Percentiles rank a stretch among this genome's conserved stretches.
These are phyloP conservation scores for Ailurus styani DNA, from an alignment of 2,113 vertebrate species.

Conservation along the genomic window DNA sequence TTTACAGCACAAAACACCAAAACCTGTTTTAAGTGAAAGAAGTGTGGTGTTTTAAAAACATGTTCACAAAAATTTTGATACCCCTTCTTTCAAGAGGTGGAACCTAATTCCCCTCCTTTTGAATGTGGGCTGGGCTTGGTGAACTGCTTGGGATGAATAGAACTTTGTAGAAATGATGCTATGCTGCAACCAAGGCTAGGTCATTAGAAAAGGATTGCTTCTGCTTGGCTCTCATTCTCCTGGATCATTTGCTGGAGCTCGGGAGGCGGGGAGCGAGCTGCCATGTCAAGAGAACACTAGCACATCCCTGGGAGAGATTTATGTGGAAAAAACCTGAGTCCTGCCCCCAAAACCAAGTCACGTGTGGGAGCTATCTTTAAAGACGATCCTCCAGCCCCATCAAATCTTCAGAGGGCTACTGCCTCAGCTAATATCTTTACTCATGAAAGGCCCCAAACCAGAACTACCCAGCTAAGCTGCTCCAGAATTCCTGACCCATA, in stretches of 20 bases:
- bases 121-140: not conserved
- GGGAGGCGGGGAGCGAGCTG: not conserved
- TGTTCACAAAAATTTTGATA: not conserved
- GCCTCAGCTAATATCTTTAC: not conserved
- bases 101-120: not conserved
- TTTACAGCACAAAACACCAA: not conserved
- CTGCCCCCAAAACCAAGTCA: not conserved
- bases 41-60: not conserved
- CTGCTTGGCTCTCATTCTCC: not conserved
- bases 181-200: not conserved
- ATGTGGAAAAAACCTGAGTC: not conserved
- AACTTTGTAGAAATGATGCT: not conserved
- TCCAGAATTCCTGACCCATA: constrained; percentile 10
- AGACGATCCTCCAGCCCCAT: not conserved
- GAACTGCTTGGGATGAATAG: not conserved
- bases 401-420: not conserved
- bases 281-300: not conserved
- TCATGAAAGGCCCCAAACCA: not conserved
- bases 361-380: not conserved
- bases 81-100: not conserved
- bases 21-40: not conserved
- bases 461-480: not conserved
- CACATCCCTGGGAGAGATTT: not conserved
- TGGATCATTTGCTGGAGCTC: not conserved
- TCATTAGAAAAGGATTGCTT: not conserved